Conservation (phyloP, 2,888 invertebrate genomes). For the Temnothorax unifasciatus region DNA sequence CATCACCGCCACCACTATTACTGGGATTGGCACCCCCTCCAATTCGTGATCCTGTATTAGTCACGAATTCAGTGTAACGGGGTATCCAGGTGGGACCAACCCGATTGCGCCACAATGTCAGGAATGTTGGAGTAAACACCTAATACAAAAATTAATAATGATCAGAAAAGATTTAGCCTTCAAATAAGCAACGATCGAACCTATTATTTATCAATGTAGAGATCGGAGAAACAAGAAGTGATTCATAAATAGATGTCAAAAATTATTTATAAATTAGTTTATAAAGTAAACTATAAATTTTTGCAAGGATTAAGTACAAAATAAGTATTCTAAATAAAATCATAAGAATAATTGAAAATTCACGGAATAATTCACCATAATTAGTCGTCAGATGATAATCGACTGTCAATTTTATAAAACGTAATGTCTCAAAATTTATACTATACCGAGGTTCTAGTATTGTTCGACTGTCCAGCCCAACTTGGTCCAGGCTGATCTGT, state of each 20-base stretch:
- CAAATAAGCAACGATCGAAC: neutral
- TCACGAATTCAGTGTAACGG: constrained; percentile 37
- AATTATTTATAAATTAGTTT: too few relatives aligned
- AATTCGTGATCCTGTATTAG: constrained; percentile 31
- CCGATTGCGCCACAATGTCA: constrained; percentile 65
- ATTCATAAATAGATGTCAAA: neutral
- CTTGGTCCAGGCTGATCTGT: constrained; percentile 71
- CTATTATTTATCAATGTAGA: neutral
- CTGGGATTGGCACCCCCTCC: constrained; percentile 3
- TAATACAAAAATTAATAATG: constrained; percentile 28
- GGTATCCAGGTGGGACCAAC: constrained; percentile 56
- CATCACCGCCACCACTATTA: neutral
- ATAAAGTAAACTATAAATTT: neutral
- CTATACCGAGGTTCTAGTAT: constrained; percentile 71
- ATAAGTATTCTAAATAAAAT: neutral
- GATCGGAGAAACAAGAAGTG: neutral
- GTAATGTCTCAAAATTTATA: neutral
- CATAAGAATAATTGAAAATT: neutral
- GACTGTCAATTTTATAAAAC: neutral
- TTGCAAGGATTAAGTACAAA: neutral
- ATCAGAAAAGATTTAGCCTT: neutral
- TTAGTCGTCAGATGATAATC: neutral
- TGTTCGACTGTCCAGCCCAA: constrained; percentile 47
- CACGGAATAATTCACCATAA: neutral
- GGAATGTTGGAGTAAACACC: constrained; percentile 69